Evolutionary conservation across 2,797 vertebrate species (phyloP).

Genomic region (Myotis findleyi): DNA sequence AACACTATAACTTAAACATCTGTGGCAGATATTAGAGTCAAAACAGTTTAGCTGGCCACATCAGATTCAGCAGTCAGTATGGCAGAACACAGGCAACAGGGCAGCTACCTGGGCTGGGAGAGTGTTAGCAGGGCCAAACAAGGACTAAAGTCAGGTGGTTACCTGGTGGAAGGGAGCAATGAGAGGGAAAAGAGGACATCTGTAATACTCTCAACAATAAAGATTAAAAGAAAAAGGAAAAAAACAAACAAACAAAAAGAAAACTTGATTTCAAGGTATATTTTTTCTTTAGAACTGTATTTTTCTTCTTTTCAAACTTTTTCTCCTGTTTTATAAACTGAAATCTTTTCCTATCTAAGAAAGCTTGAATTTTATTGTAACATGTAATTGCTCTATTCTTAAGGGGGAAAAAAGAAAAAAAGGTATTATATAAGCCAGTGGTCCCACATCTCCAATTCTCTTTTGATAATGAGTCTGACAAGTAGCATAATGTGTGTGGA

Average conservation of each 20-base stretch:
- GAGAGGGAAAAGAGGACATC: not conserved
- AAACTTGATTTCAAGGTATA: not conserved
- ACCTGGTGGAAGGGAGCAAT: not conserved
- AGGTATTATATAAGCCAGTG: not conserved
- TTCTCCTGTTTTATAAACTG: not conserved
- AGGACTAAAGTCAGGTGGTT: no score
- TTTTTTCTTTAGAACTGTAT: not conserved
- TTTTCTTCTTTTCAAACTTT: not conserved
- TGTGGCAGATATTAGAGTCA: not conserved
- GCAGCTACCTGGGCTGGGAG: not conserved
- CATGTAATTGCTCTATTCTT: not conserved
- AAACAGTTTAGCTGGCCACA: not conserved
- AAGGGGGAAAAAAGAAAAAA: not conserved
- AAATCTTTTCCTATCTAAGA: not conserved
- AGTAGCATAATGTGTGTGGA: not conserved
- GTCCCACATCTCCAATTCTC: not conserved
- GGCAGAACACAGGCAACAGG: not conserved
- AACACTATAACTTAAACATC: not conserved
- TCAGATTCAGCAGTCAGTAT: not conserved
- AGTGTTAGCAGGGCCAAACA: not conserved
- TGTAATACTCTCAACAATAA: not conserved
- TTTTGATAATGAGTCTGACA: not conserved
- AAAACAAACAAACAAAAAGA: not conserved
- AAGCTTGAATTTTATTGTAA: not conserved
- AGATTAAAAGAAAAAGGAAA: not conserved